Evolutionary conservation across 2,797 vertebrate genomes (phyloP).

Genomic region (Muscicapa striata): DNA sequence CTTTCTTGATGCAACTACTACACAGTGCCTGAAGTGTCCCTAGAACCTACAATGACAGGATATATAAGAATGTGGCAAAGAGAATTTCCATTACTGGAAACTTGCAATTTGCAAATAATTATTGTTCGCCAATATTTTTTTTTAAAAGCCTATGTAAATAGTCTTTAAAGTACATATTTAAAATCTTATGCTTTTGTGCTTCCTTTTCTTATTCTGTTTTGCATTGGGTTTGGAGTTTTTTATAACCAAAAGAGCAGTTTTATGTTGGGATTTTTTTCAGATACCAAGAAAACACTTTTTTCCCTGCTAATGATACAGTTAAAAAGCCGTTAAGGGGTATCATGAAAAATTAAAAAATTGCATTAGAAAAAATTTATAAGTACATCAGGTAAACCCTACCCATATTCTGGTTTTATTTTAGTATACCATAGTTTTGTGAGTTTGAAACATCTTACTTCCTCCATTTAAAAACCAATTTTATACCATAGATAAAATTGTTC

Average conservation of each 20-base stretch:
- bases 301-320: neutral
- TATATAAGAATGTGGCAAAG: neutral
- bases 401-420: neutral
- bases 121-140: neutral
- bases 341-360: neutral
- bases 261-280: neutral
- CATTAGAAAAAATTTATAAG: neutral
- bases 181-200: neutral
- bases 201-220: neutral
- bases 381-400: neutral
- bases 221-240: neutral
- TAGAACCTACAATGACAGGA: neutral
- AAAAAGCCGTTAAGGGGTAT: neutral
- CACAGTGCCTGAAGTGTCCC: neutral
- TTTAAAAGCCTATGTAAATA: neutral
- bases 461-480: neutral
- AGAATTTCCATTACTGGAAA: neutral
- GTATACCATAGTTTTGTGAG: neutral
- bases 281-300: neutral
- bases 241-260: neutral
- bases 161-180: neutral
- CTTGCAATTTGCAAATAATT: neutral
- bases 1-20: neutral
- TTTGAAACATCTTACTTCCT: neutral
- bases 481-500: neutral